These are phyloP conservation scores for Mus spretus DNA, from an alignment of 2,797 vertebrate species.

Conservation along the genomic window DNA sequence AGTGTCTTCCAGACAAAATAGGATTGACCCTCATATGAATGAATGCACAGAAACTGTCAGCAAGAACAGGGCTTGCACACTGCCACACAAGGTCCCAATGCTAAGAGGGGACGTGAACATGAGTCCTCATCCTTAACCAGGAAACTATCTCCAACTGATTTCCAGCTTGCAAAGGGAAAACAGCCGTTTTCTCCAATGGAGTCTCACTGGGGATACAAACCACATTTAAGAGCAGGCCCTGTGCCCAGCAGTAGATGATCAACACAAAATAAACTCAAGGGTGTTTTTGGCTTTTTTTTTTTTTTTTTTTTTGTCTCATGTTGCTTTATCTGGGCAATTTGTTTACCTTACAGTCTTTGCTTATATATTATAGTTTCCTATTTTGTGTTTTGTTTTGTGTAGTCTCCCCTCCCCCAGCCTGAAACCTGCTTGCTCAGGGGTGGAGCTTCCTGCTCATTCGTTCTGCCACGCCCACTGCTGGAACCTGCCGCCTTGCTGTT, in stretches of 20 bases:
- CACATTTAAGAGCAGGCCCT: too few species aligned
- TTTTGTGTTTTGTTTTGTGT: neutral
- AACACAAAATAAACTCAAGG: neutral
- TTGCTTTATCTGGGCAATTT: neutral
- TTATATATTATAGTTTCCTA: neutral
- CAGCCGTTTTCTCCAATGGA: neutral
- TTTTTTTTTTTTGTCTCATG: neutral
- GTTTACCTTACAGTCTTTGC: neutral
- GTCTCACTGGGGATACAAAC: neutral
- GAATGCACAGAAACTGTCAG: neutral
- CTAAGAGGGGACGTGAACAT: neutral
- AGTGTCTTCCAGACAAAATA: neutral
- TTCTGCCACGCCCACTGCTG: too few species aligned
- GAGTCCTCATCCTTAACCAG: neutral
- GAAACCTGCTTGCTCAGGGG: too few species aligned
- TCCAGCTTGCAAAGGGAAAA: neutral
- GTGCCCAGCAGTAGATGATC: neutral
- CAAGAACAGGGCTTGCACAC: neutral
- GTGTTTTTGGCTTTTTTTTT: neutral
- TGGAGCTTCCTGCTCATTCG: too few species aligned
- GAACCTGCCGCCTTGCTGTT: too few species aligned
- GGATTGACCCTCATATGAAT: too few species aligned
- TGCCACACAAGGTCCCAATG: neutral
- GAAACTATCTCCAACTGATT: neutral
- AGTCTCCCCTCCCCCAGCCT: too few species aligned